Conservation (phyloP, 92 coral and sea anemone genomes). For the Chrysogorgia sp. region DNA sequence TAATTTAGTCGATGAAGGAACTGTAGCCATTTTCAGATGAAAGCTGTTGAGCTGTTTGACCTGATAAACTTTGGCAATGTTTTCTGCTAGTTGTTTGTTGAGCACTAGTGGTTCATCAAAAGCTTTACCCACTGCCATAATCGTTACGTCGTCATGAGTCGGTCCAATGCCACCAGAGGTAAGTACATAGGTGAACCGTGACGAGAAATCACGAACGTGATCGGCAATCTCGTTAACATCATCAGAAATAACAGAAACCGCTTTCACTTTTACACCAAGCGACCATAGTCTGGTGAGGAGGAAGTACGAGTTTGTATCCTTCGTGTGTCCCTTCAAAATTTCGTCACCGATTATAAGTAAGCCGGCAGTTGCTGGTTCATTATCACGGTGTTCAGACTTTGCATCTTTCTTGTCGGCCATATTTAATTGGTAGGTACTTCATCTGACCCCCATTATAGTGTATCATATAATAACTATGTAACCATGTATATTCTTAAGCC, state of each 20-base stretch:
- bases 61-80: constrained; percentile 56
- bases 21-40: constrained; percentile 79
- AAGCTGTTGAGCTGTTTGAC: constrained; percentile 61
- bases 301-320: constrained; percentile 84
- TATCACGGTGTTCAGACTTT: not conserved
- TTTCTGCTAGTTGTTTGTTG: constrained; percentile 65
- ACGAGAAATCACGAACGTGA: constrained; percentile 75
- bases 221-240: constrained; percentile 72
- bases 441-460: no score
- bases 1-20: constrained; percentile 78
- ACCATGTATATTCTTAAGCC: no score
- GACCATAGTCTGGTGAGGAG: constrained; percentile 82
- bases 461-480: no score
- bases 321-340: constrained; percentile 95
- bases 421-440: no score
- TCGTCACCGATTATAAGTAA: constrained; percentile 92
- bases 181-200: constrained; percentile 74
- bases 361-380: constrained; percentile 66
- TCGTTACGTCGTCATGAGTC: constrained; percentile 94
- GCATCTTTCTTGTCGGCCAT: not conserved
- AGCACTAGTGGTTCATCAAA: constrained; percentile 76
- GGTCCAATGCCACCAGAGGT: constrained; percentile 99
- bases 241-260: constrained; percentile 87
- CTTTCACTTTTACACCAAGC: constrained; percentile 85
- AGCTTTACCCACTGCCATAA: constrained; percentile 83